Evolutionary conservation across 2,888 invertebrate genomes (phyloP), one percentile per base, ranked within the genome.

Genomic region (Aquatica leii): DNA sequence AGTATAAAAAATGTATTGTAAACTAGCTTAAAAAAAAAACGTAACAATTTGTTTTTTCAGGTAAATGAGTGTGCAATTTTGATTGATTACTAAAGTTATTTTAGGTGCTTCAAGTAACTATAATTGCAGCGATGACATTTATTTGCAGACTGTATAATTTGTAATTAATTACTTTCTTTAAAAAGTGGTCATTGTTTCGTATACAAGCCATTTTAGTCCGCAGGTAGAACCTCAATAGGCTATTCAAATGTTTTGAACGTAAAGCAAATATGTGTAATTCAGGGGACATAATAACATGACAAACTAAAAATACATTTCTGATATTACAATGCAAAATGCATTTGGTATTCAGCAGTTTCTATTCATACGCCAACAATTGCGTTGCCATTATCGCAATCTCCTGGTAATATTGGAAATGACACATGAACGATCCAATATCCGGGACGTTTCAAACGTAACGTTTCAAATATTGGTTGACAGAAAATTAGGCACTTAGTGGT

Each of bases 401-500:
- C 71, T 62, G 69, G 73, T 74, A 74, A 75, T 75, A 77, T 77
- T 76, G 74, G 74, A 73, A 74, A 73, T 77, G 76, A 78, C 77
- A 76, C 74, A 76, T 76, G 76, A 75, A 74, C 74, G 74, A 73
- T 74, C 73, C 76, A 77, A 78, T 78, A 78, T 77, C 77, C 77
- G 73, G 73, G 67, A 60, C 64, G 71, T 71, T 73, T 69, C 68
- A 69, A 75, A 73, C 67, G 75, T 73, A 70, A 72, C 76, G 72
- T 73, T 76, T 72, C 74, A 75, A 77, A 76, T 74, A 76, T 76
- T 71, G 71, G 76, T 74, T 77, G 78, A 78, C 78, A 77, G 76
- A 72, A 77, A 79, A 79, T 78, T 78, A 77, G 78, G 78, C 78
- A 78, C 78, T 79, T 80, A 78, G 78, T 74, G 76, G 77, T 77